Evolutionary conservation across 2,113 vertebrate genomes (phyloP), one percentile per base, ranked within the genome.

Genomic region (Dromaius novaehollandiae): DNA sequence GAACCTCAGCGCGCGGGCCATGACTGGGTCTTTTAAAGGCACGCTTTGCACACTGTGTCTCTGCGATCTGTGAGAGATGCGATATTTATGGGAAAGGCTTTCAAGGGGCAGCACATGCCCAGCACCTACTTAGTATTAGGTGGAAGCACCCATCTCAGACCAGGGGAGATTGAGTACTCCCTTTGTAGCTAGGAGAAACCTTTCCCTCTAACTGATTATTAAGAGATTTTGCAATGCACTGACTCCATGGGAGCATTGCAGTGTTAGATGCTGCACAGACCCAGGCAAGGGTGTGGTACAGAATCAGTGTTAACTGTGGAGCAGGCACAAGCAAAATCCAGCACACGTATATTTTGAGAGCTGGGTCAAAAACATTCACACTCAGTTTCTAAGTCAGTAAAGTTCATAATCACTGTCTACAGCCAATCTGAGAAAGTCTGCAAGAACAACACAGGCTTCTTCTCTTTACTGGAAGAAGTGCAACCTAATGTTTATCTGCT

Each of bases 371-470:
- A 46, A 34, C 2, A 0, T 40, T 15, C 24, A 1, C 6, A 0
- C 40, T 55, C 3, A 0, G 4, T 51, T 56, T 60, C 56, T 6
- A 17, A 60, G 30, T 18, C 11, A 28, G 4, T 6, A 38, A 63
- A 32, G 14, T 3, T 36, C 51, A 0, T 8, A 65, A 32, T n/a
- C 60, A 21, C 28, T 3, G 0, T 7, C 86, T 19, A 7, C 5
- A 48, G 10, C 34, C 50, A 16, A 20, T 9, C 63, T 25, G 20
- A 34, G 36, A 73, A 82, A 69, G 17, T 38, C 40, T 1, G 0
- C 0, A 2, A 51, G 61, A 88, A 76, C 0, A 0, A 32, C 19
- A 11, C 30, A 2, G 4, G 12, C 50, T 73, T 50, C 44, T 70
- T 75, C 36, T 22, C 48, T n/a, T 42, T 32, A 21, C 11, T n/a